Evolutionary conservation across 2,113 vertebrate genomes (phyloP).

Genomic region (Coptodon rendalli): DNA sequence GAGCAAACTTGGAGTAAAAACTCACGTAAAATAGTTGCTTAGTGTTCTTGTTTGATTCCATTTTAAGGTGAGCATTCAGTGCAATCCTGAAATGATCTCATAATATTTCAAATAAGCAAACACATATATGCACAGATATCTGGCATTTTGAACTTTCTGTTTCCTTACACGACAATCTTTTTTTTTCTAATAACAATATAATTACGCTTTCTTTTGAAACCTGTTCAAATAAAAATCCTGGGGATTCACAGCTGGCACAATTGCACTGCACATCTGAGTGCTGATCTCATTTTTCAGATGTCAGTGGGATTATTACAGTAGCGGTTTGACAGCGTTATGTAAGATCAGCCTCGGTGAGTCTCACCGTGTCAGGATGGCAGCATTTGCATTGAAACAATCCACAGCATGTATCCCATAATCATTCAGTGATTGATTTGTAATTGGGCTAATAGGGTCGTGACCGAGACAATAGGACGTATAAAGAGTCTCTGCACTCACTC

Average conservation of each 20-base stretch:
- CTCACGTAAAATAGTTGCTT: not conserved
- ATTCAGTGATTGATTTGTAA: conserved; percentile 61
- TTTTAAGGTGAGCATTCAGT: not conserved
- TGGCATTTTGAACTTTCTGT: not conserved
- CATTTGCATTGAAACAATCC: conserved; percentile 41
- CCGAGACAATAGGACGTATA: conserved; percentile 55
- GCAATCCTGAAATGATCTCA: accelerated
- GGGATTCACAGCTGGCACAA: not conserved
- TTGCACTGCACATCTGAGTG: not conserved
- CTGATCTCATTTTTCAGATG: not conserved
- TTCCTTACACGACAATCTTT: not conserved
- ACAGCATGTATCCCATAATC: conserved; percentile 51
- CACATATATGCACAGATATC: not conserved
- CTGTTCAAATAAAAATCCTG: not conserved
- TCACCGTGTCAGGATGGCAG: not conserved
- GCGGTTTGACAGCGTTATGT: not conserved
- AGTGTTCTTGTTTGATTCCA: not conserved
- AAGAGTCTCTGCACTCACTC: conserved; percentile 34
- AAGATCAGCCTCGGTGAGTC: not conserved
- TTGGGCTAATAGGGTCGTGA: conserved; percentile 58
- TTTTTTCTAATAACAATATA: not conserved
- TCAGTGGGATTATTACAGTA: not conserved
- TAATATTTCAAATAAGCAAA: not conserved
- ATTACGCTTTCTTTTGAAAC: not conserved
- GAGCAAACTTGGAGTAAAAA: not conserved